Conservation (phyloP, 1,140 invertebrate species). For the Drosophila bipectinata region DNA sequence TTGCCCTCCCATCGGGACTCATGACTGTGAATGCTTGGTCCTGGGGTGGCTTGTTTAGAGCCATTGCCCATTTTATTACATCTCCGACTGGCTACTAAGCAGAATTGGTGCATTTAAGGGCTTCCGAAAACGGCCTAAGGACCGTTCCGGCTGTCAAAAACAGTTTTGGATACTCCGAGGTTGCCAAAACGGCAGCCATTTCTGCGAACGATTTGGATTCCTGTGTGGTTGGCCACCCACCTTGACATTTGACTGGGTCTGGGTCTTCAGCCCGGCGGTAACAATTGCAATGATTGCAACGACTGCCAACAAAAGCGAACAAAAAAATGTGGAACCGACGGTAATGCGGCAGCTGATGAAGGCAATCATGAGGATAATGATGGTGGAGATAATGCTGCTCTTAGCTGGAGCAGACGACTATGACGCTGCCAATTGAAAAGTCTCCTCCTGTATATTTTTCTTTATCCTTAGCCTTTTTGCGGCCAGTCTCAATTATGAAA, state of each 20-base stretch:
- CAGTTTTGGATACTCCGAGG: not conserved
- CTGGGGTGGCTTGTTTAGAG: constrained; percentile 30
- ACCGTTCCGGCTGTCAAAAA: not conserved
- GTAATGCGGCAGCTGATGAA: constrained; percentile 74
- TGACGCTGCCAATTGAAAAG: constrained; percentile 74
- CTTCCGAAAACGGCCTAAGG: not conserved
- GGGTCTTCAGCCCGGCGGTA: not conserved
- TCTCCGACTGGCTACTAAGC: constrained; percentile 2
- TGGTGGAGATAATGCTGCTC: constrained; percentile 63
- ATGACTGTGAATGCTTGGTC: constrained; percentile 69
- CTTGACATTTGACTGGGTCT: constrained; percentile 52
- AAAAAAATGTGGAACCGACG: constrained; percentile 65
- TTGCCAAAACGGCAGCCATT: not conserved
- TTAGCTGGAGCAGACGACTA: constrained; percentile 27
- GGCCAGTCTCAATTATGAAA: constrained; percentile 65
- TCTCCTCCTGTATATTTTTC: constrained; percentile 44
- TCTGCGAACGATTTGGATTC: not conserved
- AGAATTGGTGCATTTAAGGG: constrained; percentile 65
- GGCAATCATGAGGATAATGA: constrained; percentile 62
- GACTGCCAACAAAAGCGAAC: constrained; percentile 44
- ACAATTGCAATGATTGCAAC: constrained; percentile 61
- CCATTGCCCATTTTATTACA: constrained; percentile 1
- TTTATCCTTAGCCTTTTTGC: constrained; percentile 36
- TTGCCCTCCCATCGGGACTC: constrained; percentile 61
- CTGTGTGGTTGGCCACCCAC: constrained; percentile 15